Base-by-base conservation (phyloP, 2,113 vertebrate genomes). In the Peromyscus maniculatus region DNA sequence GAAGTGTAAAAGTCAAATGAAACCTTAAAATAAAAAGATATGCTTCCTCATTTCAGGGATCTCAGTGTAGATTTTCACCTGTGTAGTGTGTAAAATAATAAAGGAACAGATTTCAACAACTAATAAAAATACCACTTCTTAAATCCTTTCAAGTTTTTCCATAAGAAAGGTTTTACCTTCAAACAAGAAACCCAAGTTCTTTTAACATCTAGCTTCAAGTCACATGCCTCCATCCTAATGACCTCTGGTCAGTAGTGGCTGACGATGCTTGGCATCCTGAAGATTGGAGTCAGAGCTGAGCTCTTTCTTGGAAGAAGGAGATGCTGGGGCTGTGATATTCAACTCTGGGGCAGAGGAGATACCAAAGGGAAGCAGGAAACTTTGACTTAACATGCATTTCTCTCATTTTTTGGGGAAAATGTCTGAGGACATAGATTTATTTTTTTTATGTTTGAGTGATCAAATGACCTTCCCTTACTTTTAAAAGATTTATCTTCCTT, bases 401-500 rank as follows among this genome's bases (percentile, higher is more conserved):
- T 75, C 22, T 75, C 84, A 79, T 90, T 88, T 96, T 91, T 92
- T 84, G 15, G 75, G 69, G 8, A 62, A 55, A 9, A 46, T 3
- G 19, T 64, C 1, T 84, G 26, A 92, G 16, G 66, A 89, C 13
- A 91, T 43, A 49, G 52, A 52, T 52, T 52, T 52, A 10, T 88
- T 69, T 77, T 77, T 69, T 87, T 74, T 74, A 46, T 83, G 3
- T 86, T 96, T 57, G 49, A 93, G 49, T 67, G 26, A 91, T 46
- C 43, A 93, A 83, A 75, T 31, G 28, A 52, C 83, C 84, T 88
- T 88, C 69, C 26, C 59, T 89, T 24, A 91, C 13, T 96, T 89
- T 57, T 78, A 83, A 93, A 95, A 52, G 43, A 96, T 92, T 90
- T 90, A 62, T 79, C 66, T 92, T 96, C 12, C 28, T 75, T 59